These are phyloP conservation scores for Acrocera orbiculus DNA, from an alignment of 2,888 invertebrate species.

Conservation along the genomic window DNA sequence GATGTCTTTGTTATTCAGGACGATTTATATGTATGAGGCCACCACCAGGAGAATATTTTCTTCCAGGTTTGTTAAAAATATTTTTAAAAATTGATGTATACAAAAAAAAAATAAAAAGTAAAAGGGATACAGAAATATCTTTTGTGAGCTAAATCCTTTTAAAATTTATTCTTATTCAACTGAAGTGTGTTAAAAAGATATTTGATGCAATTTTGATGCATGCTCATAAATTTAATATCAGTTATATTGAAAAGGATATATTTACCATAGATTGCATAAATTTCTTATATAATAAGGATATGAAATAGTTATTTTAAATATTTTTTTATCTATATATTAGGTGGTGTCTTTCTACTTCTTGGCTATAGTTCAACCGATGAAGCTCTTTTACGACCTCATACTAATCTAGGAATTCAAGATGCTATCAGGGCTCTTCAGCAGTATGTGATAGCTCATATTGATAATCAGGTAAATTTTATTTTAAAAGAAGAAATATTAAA, in stretches of 20 bases:
- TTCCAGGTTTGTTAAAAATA: slow-evolving; percentile 31
- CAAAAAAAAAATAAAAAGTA: too few species aligned
- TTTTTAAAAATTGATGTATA: too few species aligned
- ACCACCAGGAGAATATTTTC: slow-evolving; percentile 39
- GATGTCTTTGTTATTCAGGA: slow-evolving; percentile 81
- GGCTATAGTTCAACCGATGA: slow-evolving; percentile 86
- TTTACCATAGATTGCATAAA: too few species aligned
- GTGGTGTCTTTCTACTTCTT: slow-evolving; percentile 73
- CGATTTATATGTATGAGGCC: slow-evolving; percentile 86
- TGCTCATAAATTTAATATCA: too few species aligned
- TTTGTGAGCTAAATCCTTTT: too few species aligned
- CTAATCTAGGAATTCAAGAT: slow-evolving; percentile 68
- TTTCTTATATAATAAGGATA: too few species aligned
- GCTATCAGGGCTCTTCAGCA: slow-evolving; percentile 66
- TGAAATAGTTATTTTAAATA: not conserved
- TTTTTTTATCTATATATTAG: slow-evolving; percentile 36
- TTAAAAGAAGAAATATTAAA: too few species aligned
- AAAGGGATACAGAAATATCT: too few species aligned
- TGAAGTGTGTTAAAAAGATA: too few species aligned
- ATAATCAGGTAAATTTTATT: slow-evolving; percentile 51
- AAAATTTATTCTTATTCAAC: too few species aligned
- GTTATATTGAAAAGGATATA: too few species aligned
- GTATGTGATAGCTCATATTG: slow-evolving; percentile 53
- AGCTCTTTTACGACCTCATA: slow-evolving; percentile 60
- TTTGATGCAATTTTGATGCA: too few species aligned